Evolutionary conservation across 2,888 invertebrate genomes (phyloP).

Genomic region (Fissipunctia ypsillon): DNA sequence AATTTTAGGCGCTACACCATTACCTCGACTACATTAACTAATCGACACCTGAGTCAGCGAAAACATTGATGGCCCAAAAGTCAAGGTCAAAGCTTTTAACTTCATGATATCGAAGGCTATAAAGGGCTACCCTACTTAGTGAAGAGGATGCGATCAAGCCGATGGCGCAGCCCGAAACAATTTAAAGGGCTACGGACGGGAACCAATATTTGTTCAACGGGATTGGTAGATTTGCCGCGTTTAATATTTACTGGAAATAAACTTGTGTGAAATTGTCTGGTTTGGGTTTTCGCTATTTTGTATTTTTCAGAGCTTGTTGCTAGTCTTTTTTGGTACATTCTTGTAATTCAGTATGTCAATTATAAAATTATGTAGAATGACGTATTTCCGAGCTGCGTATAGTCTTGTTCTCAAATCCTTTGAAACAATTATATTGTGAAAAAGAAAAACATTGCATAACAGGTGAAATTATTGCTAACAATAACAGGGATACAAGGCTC

Average conservation of each 20-base stretch:
- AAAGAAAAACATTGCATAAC: neutral
- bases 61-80: slow-evolving; percentile 47
- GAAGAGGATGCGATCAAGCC: slow-evolving; percentile 41
- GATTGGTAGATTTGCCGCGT: slow-evolving; percentile 55
- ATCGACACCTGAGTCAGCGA: slow-evolving; percentile 57
- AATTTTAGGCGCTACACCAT: slow-evolving; percentile 21
- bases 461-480: slow-evolving; percentile 20
- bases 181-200: slow-evolving; percentile 36
- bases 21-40: slow-evolving; percentile 30
- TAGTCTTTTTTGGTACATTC: neutral
- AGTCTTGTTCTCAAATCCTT: neutral
- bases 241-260: slow-evolving; percentile 54
- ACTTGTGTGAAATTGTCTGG: slow-evolving; percentile 32
- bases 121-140: slow-evolving; percentile 40
- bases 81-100: slow-evolving; percentile 59
- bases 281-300: slow-evolving; percentile 6
- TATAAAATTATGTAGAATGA: neutral
- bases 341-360: neutral
- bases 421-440: neutral
- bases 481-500: slow-evolving; percentile 15
- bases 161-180: slow-evolving; percentile 32
- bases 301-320: neutral
- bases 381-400: neutral
- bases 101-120: slow-evolving; percentile 42
- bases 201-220: slow-evolving; percentile 59